Evolutionary conservation across 1,140 invertebrate species (phyloP).

Genomic region (Anagrus nilaparvatae): DNA sequence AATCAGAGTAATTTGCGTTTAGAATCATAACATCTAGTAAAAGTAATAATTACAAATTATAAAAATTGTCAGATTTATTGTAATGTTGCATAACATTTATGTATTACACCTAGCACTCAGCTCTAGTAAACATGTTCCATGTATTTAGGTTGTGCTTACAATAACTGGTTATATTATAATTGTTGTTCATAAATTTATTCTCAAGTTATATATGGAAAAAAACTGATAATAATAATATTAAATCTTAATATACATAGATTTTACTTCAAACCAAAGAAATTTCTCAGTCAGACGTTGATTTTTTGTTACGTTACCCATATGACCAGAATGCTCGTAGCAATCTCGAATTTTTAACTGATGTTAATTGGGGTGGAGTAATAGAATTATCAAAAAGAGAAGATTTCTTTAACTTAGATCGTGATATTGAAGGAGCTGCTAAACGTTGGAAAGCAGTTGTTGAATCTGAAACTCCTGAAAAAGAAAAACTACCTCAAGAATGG

Average conservation of each 20-base stretch:
- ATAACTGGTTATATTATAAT: too few relatives aligned
- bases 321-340: conserved; percentile 57
- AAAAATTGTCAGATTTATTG: too few relatives aligned
- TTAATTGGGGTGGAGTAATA: conserved; percentile 81
- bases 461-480: conserved; percentile 82
- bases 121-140: too few relatives aligned
- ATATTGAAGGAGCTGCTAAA: conserved; percentile 86
- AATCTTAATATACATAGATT: conserved; percentile 56
- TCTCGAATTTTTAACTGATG: conserved; percentile 75
- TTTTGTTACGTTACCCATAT: conserved; percentile 71
- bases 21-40: too few relatives aligned
- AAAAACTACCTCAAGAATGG: conserved; percentile 94
- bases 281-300: conserved; percentile 67
- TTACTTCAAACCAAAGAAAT: conserved; percentile 58
- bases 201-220: too few relatives aligned
- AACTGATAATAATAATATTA: conserved; percentile 3
- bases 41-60: too few relatives aligned
- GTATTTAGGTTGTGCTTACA: too few relatives aligned
- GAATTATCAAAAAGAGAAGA: conserved; percentile 66
- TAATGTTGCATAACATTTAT: too few relatives aligned
- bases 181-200: neutral
- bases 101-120: too few relatives aligned
- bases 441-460: conserved; percentile 89
- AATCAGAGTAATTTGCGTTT: too few relatives aligned
- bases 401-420: conserved; percentile 80